These are phyloP conservation scores for Drosophila saltans DNA, from an alignment of 1,140 invertebrate genomes.

Conservation along the genomic window DNA sequence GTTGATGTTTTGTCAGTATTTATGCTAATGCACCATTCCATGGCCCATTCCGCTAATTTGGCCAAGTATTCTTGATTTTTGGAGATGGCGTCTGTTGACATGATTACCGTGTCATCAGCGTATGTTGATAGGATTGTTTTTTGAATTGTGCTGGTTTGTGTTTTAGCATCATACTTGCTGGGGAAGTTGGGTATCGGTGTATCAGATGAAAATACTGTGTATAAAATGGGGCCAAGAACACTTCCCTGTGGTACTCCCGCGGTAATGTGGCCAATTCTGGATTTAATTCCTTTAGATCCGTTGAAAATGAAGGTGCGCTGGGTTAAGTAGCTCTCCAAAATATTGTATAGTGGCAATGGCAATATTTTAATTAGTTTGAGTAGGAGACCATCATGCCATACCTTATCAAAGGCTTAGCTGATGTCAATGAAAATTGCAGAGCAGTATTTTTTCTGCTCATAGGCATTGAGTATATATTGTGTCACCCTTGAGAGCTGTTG, in stretches of 20 bases:
- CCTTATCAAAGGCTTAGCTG: neutral
- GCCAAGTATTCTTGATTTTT: too few relatives aligned
- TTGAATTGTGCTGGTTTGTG: neutral
- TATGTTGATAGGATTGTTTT: constrained; percentile 3
- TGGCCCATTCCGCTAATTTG: constrained; percentile 7
- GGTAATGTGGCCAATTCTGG: neutral
- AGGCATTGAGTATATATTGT: neutral
- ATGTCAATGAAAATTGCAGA: constrained; percentile 15
- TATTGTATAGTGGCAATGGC: too few relatives aligned
- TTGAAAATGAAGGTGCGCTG: neutral
- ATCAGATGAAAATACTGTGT: constrained; percentile 17
- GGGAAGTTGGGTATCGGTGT: neutral
- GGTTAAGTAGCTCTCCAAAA: constrained; percentile 1
- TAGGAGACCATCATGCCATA: too few relatives aligned
- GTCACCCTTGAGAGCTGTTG: neutral
- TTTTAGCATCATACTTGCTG: neutral
- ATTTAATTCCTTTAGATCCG: constrained; percentile 2
- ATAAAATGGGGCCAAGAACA: constrained; percentile 10
- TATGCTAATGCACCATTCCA: constrained; percentile 8
- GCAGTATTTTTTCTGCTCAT: constrained; percentile 2
- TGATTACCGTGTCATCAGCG: constrained; percentile 18
- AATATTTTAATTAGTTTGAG: too few relatives aligned
- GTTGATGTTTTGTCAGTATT: constrained; percentile 8
- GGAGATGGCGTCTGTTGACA: neutral
- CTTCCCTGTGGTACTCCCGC: constrained; percentile 20